Percentiles rank a stretch among this genome's conserved stretches.
Conservation (phyloP, 2,888 invertebrate species). For the Zygogramma bicolorata region DNA sequence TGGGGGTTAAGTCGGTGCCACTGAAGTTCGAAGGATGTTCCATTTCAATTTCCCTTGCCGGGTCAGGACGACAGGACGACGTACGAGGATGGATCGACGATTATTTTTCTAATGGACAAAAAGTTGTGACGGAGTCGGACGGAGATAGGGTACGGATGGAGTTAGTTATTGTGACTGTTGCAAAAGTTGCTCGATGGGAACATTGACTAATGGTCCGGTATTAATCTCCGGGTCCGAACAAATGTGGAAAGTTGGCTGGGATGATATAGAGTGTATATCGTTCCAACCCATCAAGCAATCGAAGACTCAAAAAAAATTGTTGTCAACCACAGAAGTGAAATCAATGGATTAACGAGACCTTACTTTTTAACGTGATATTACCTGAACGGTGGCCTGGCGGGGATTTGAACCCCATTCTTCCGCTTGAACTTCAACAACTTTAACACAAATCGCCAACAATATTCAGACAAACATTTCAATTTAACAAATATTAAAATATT, state of each 20-base stretch:
- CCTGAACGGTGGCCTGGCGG: too few species aligned
- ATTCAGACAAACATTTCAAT: too few species aligned
- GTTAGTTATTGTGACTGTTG: constrained; percentile 4
- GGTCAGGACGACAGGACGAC: constrained; percentile 26
- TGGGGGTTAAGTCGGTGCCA: constrained; percentile 36
- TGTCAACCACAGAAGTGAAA: too few species aligned
- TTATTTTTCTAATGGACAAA: constrained; percentile 36
- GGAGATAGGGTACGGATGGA: constrained; percentile 23
- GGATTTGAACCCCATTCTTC: too few species aligned
- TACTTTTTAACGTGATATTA: too few species aligned
- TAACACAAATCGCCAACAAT: too few species aligned
- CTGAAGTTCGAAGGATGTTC: constrained; percentile 33
- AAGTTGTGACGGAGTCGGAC: constrained; percentile 30
- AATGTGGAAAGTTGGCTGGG: background rate
- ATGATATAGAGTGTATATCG: too few species aligned
- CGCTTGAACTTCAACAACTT: too few species aligned
- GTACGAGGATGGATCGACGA: constrained; percentile 30
- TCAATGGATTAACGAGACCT: too few species aligned
- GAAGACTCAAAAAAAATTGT: too few species aligned
- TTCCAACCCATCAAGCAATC: too few species aligned
- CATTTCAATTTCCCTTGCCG: constrained; percentile 28
- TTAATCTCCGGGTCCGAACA: background rate
- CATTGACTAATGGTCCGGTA: constrained; percentile 6
- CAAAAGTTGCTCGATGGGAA: constrained; percentile 4
- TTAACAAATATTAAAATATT: too few species aligned